Evolutionary conservation across 53 echinoderm and acorn worm genomes (phyloP), one percentile per base, ranked within the genome.

Genomic region (Paelopatides confundens): DNA sequence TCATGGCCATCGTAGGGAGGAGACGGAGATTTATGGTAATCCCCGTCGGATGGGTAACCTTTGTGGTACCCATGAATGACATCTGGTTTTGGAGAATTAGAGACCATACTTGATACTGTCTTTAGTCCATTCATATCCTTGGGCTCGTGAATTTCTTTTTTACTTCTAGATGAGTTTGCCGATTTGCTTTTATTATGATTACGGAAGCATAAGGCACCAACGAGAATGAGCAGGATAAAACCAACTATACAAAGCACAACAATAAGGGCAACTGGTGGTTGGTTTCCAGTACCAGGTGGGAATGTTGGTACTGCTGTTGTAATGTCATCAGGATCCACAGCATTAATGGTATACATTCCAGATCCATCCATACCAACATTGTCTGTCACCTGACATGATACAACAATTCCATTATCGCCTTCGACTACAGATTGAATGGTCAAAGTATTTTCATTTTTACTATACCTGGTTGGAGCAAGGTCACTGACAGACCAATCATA

Each of bases 211-310:
- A 51, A 13, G 0, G 54, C 51, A 21, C 50, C 50, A 79, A 79
- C 18, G 27, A 79, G 35, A 30, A 79, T 28, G 15, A 79, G 50
- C 51, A 79, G 18, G 30, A 79, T 48, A 11, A 79, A 6, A 2
- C 21, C 79, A 12, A 79, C 54, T 28, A 79, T 52, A 24, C 51
- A 52, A 6, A 53, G 17, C 27, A 79, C 79, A 50, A 79, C 53
- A 29, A 79, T 79, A 28, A 79, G 43, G 4, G 79, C 79, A 15
- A 79, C 53, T 17, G 54, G 79, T 30, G 79, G 51, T 24, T 31
- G 11, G 2, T 21, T 53, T 21, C 13, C 2, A 23, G n/a, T 1
- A 15, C 39, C 21, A 1, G 74, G 13, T 23, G n/a, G 1, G 18
- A 7, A 17, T 74, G 74, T 8, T 40, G 74, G 18, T 14, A 15